Conservation (phyloP, 2,888 invertebrate species). For the Tinea semifulvella region DNA sequence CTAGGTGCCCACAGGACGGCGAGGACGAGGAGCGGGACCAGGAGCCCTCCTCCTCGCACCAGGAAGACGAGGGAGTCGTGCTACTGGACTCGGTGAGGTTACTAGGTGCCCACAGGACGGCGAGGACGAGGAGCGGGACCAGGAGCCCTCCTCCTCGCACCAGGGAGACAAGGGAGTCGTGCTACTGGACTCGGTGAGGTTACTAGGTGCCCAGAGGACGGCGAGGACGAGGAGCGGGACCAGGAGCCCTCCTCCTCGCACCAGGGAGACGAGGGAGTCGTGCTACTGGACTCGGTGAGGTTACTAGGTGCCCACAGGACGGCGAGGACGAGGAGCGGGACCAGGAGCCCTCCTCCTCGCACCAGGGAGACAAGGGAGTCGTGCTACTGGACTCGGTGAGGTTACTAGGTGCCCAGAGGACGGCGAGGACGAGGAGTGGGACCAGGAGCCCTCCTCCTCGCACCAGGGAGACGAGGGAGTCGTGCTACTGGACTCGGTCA, state of each 20-base stretch:
- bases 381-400: too few relatives aligned
- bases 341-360: too few relatives aligned
- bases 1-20: conserved; percentile 56
- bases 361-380: too few relatives aligned
- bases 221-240: conserved; percentile 78
- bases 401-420: too few relatives aligned
- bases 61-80: conserved; percentile 82
- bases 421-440: too few relatives aligned
- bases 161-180: conserved; percentile 85
- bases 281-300: conserved; percentile 83
- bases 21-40: conserved; percentile 81
- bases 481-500: too few relatives aligned
- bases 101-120: conserved; percentile 58
- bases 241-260: conserved; percentile 89
- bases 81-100: conserved; percentile 84
- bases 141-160: conserved; percentile 88
- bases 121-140: conserved; percentile 78
- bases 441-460: too few relatives aligned
- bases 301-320: too few relatives aligned
- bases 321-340: too few relatives aligned
- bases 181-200: conserved; percentile 82
- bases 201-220: conserved; percentile 53
- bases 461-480: too few relatives aligned
- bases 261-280: conserved; percentile 82
- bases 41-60: conserved; percentile 88